Conservation (phyloP, 2,113 vertebrate species). For the Gorsachius goisagi region DNA sequence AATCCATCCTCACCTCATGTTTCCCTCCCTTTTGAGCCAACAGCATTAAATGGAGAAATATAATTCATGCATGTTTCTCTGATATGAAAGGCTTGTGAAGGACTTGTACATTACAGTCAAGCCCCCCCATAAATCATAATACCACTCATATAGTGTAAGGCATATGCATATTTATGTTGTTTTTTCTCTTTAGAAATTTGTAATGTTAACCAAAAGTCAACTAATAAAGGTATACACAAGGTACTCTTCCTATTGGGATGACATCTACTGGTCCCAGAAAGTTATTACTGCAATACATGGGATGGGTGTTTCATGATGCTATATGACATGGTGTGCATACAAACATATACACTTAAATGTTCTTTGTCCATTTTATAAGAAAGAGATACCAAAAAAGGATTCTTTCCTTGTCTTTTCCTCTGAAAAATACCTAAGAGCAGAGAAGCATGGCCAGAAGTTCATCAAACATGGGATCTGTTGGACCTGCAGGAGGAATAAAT, state of each 20-base stretch:
- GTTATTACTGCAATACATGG: neutral
- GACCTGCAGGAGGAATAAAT: neutral
- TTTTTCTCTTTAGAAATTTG: neutral
- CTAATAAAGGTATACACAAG: neutral
- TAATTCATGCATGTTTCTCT: neutral
- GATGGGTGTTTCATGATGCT: neutral
- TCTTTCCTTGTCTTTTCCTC: neutral
- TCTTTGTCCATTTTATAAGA: neutral
- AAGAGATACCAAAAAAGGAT: accelerated
- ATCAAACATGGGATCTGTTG: neutral
- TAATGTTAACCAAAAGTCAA: neutral
- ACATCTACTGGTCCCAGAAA: neutral
- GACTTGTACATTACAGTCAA: neutral
- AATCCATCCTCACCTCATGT: neutral
- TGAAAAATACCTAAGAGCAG: neutral
- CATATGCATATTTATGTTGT: neutral
- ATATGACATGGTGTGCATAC: neutral
- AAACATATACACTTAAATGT: neutral
- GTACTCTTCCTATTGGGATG: neutral
- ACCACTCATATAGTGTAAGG: neutral
- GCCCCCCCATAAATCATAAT: neutral
- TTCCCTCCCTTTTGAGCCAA: neutral
- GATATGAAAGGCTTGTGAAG: neutral
- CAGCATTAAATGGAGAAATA: neutral
- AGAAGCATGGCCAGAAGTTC: neutral